Percentiles rank a stretch among this genome's conserved stretches.
These are phyloP conservation scores for Dermolepida albohirtum DNA, from an alignment of 2,888 invertebrate genomes.

Conservation along the genomic window DNA sequence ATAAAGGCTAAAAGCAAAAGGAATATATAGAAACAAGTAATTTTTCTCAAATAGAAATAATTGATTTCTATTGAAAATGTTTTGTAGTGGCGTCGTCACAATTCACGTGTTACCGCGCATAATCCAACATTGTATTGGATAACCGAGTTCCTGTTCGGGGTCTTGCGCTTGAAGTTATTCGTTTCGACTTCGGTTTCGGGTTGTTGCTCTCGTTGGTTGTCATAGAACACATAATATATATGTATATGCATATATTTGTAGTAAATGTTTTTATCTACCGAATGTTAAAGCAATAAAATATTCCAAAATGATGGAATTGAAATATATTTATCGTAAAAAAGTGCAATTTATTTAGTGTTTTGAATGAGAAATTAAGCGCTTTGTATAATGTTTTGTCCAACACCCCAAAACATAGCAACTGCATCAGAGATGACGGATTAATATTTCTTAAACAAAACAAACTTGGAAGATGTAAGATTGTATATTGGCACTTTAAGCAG, in stretches of 20 bases:
- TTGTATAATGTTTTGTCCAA: slow-evolving; percentile 38
- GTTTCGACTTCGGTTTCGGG: slow-evolving; percentile 56
- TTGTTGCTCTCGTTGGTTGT: slow-evolving; percentile 56
- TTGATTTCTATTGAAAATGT: neutral
- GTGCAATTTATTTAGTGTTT: slow-evolving; percentile 38
- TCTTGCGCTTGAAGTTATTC: slow-evolving; percentile 51
- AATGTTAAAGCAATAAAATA: slow-evolving; percentile 22
- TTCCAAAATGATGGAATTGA: slow-evolving; percentile 34
- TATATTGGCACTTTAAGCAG: slow-evolving; percentile 18
- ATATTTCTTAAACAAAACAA: slow-evolving; percentile 9
- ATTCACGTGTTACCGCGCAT: slow-evolving; percentile 34
- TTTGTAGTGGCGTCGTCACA: slow-evolving; percentile 7
- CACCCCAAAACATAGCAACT: slow-evolving; percentile 37
- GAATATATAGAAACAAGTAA: too few species aligned
- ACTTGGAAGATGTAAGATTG: slow-evolving; percentile 35
- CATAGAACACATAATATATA: slow-evolving; percentile 32
- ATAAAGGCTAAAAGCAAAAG: too few species aligned
- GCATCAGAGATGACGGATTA: slow-evolving; percentile 30
- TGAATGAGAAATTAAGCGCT: slow-evolving; percentile 18
- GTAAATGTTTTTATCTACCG: slow-evolving; percentile 38
- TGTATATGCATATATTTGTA: slow-evolving; percentile 40
- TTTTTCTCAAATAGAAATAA: too few species aligned
- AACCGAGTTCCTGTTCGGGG: slow-evolving; percentile 44
- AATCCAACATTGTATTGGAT: slow-evolving; percentile 41
- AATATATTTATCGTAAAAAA: slow-evolving; percentile 6